Percentiles rank a stretch among this genome's conserved stretches.
These are phyloP conservation scores for Hemicordylus capensis DNA, from an alignment of 2,113 vertebrate species.

Conservation along the genomic window DNA sequence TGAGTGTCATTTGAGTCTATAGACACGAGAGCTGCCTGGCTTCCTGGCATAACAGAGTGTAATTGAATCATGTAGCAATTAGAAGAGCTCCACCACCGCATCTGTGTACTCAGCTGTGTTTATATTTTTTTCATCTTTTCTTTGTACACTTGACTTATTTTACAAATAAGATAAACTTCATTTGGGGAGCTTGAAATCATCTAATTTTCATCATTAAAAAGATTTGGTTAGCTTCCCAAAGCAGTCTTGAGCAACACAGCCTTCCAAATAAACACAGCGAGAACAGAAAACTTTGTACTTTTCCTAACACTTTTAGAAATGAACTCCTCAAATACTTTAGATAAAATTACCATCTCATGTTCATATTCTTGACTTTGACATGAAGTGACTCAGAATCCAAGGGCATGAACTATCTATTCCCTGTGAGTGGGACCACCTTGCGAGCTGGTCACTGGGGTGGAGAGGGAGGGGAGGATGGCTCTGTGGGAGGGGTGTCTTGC, in stretches of 20 bases:
- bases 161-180: not conserved
- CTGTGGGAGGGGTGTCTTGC: too few relatives aligned
- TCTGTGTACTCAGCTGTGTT: slow-evolving; percentile 20
- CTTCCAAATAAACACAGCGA: not conserved
- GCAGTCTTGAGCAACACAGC: not conserved
- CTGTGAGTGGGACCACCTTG: not conserved
- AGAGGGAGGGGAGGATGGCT: not conserved
- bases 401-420: not conserved
- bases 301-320: not conserved
- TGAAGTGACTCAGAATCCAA: not conserved
- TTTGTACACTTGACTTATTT: slow-evolving; percentile 12
- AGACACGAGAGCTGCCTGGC: not conserved
- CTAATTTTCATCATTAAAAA: slow-evolving; percentile 26
- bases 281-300: not conserved
- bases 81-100: not conserved
- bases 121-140: not conserved
- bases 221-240: slow-evolving; percentile 13
- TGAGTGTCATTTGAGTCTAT: not conserved
- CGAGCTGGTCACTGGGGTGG: not conserved
- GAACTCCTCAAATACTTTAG: not conserved
- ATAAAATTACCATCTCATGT: not conserved
- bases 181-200: slow-evolving; percentile 20
- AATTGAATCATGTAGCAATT: slow-evolving; percentile 25
- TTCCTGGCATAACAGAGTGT: slow-evolving; percentile 3
- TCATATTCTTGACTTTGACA: not conserved